These are phyloP conservation scores for Antheraea mylitta DNA, from an alignment of 1,140 invertebrate genomes.

Conservation along the genomic window DNA sequence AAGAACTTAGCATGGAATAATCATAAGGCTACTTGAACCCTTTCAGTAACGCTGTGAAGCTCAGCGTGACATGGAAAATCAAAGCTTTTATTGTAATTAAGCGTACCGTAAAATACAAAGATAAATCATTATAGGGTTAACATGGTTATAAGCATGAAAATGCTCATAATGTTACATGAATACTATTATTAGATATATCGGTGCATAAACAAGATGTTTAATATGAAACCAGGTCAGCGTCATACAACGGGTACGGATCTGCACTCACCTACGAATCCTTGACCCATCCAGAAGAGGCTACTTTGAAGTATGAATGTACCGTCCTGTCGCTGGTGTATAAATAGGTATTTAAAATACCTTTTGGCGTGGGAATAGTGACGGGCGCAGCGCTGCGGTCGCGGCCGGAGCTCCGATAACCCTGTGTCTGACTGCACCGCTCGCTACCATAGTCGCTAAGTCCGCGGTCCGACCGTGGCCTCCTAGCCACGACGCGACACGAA, in stretches of 20 bases:
- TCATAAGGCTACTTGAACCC: background rate
- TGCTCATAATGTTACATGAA: background rate
- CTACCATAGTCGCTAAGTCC: conserved; percentile 20
- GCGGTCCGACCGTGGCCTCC: no score
- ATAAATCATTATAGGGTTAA: background rate
- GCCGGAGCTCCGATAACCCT: conserved; percentile 56
- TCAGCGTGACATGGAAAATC: no score
- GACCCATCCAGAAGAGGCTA: conserved; percentile 77
- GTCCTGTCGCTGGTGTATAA: conserved; percentile 73
- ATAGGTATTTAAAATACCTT: conserved; percentile 76
- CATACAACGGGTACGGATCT: conserved; percentile 53
- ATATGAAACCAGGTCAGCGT: conserved; percentile 60
- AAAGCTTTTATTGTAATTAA: no score
- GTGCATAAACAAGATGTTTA: conserved; percentile 33
- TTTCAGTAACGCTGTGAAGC: background rate
- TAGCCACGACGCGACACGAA: background rate
- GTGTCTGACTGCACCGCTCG: conserved; percentile 34
- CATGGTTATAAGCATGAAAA: background rate
- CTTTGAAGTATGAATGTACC: conserved; percentile 64
- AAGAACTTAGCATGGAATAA: background rate
- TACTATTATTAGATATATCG: background rate
- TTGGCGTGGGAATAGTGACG: conserved; percentile 72
- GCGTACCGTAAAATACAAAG: background rate
- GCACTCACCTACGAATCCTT: conserved; percentile 72
- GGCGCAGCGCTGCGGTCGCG: conserved; percentile 28